Evolutionary conservation across 2,888 invertebrate species (phyloP).

Genomic region (Campopleginae sp.): DNA sequence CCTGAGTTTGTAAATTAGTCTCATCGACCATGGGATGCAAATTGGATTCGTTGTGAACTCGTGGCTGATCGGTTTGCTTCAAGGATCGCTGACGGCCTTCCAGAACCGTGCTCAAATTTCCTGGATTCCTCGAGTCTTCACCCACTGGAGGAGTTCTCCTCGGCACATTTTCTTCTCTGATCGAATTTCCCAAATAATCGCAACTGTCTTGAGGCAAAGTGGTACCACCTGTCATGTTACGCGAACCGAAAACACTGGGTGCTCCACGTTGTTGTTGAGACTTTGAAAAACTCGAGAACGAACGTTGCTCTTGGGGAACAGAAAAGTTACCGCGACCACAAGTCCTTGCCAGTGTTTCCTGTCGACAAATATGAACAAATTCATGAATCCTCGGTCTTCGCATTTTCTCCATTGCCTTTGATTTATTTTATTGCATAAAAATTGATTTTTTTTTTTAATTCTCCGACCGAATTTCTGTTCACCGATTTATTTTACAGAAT

Average conservation of each 20-base stretch:
- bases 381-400: neutral
- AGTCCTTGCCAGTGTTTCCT: conserved; percentile 86
- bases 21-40: neutral
- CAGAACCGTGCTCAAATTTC: neutral
- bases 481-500: neutral
- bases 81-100: neutral
- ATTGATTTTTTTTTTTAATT: neutral
- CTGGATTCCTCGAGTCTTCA: conserved; percentile 26
- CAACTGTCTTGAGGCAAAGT: conserved; percentile 76
- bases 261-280: conserved; percentile 84
- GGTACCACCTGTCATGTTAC: conserved; percentile 73
- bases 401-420: neutral
- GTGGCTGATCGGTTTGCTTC: conserved; percentile 1
- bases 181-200: conserved; percentile 78
- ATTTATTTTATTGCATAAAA: neutral
- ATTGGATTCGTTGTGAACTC: conserved; percentile 18
- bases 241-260: conserved; percentile 84
- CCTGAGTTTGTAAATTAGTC: neutral
- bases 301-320: conserved; percentile 84
- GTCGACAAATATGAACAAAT: conserved; percentile 70
- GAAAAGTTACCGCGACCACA: conserved; percentile 81
- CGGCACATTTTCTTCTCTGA: conserved; percentile 72
- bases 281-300: conserved; percentile 87
- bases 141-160: conserved; percentile 62
- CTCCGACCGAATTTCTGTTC: neutral